A percentile compares a stretch with the other conserved stretches of the same genome.
These are phyloP conservation scores for Ophion ventricosus DNA, from an alignment of 2,888 invertebrate species.

Conservation along the genomic window DNA sequence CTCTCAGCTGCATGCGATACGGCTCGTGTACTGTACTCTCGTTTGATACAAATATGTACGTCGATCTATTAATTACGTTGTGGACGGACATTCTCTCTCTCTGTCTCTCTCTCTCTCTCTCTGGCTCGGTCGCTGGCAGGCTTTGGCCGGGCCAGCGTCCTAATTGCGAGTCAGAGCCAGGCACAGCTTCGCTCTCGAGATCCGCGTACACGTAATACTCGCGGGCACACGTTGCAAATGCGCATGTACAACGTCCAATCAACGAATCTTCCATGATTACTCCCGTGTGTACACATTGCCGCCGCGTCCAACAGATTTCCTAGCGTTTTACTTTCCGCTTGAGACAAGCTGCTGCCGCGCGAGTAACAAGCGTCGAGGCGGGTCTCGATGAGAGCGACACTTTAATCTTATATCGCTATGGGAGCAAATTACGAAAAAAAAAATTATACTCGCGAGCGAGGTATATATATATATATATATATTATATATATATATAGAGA, in stretches of 20 bases:
- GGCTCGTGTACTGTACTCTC: conserved; percentile 54
- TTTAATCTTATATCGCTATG: conserved; percentile 52
- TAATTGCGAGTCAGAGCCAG: conserved; percentile 64
- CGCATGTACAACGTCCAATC: conserved; percentile 35
- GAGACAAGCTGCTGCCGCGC: not conserved
- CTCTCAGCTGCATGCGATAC: conserved; percentile 34
- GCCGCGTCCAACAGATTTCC: conserved; percentile 32
- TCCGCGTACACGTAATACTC: conserved; percentile 23
- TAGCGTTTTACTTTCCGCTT: conserved; percentile 24
- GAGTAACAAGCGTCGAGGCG: conserved; percentile 32
- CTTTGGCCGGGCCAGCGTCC: conserved; percentile 58
- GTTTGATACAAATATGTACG: conserved; percentile 75
- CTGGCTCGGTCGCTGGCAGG: conserved; percentile 36
- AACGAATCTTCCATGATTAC: conserved; percentile 48
- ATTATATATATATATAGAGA: not conserved
- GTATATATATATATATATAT: not conserved
- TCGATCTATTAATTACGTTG: conserved; percentile 69
- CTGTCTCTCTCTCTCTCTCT: conserved; percentile 37
- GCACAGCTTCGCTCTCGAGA: conserved; percentile 52
- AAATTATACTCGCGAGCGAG: not conserved
- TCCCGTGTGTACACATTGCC: conserved; percentile 3
- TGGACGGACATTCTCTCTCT: conserved; percentile 34
- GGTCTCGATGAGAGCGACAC: conserved; percentile 43
- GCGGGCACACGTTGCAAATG: not conserved
- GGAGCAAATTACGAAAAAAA: conserved; percentile 36